These are phyloP conservation scores for Siphlonurus alternatus DNA, from an alignment of 2,888 invertebrate genomes.

Conservation along the genomic window DNA sequence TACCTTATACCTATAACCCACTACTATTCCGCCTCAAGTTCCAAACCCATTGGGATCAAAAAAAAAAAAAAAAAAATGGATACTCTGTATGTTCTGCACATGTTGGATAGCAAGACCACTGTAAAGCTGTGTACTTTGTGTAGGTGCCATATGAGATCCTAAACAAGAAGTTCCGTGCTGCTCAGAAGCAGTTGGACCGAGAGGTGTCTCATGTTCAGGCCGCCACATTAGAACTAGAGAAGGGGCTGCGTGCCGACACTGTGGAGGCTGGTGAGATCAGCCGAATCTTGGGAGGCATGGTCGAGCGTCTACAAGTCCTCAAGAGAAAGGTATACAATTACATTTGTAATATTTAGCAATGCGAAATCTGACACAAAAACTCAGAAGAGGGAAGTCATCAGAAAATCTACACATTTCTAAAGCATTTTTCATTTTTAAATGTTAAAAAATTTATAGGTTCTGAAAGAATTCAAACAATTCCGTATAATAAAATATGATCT, in stretches of 20 bases:
- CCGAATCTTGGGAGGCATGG: conserved; percentile 67
- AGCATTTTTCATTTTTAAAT: not conserved
- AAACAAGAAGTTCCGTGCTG: conserved; percentile 90
- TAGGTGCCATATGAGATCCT: conserved; percentile 95
- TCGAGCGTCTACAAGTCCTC: conserved; percentile 72
- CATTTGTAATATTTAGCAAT: too few species aligned
- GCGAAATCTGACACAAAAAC: too few species aligned
- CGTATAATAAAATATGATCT: not conserved
- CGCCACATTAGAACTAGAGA: conserved; percentile 62
- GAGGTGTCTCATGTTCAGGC: conserved; percentile 80
- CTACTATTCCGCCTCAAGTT: too few species aligned
- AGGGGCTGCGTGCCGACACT: conserved; percentile 40
- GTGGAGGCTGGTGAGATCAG: conserved; percentile 55
- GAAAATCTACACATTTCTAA: too few species aligned
- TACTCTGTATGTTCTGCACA: too few species aligned
- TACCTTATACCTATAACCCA: too few species aligned
- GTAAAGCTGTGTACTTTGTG: conserved; percentile 14
- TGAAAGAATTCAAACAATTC: not conserved
- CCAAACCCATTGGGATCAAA: too few species aligned
- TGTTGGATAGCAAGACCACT: too few species aligned
- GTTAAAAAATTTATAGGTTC: not conserved
- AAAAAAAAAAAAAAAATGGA: too few species aligned
- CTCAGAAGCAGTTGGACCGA: conserved; percentile 86
- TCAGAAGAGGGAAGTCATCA: too few species aligned
- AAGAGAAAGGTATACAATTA: conserved; percentile 70